Evolutionary conservation across 2,113 vertebrate species (phyloP), one percentile per base, ranked within the genome.

Genomic region (Vidua macroura): DNA sequence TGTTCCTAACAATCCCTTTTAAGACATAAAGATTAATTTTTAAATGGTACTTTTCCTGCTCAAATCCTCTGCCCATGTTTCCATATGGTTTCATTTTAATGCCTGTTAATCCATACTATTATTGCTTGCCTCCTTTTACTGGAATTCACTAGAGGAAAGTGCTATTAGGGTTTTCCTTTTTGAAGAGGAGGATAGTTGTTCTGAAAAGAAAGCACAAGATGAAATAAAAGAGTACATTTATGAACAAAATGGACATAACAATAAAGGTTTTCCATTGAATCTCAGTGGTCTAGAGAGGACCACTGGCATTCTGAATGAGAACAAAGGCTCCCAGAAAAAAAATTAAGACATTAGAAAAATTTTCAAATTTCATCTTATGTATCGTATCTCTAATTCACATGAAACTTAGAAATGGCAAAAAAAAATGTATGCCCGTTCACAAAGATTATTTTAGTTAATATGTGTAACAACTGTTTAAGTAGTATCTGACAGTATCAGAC

Each of bases 31-130:
- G 55, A 91, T 91, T 91, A 87, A 88, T 96, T 97, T 95, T 95
- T 81, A 89, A 92, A 90, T 81, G 83, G 73, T 88, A 87, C 83
- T 92, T 96, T 89, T 83, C 41, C 76, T 88, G 24, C 77, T 63
- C 31, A 75, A 55, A 85, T 90, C 48, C 17, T 92, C 56, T 91
- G 66, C 43, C 84, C 46, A 5, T 92, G 21, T 92, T 93, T 95
- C 83, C 83, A 87, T 86, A n/a, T 94, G 87, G 66, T 93, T 97
- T 97, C 91, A 83, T 93, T 97, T 96, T 94, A 76, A 66, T 88
- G 63, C 43, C 62, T 6, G 2, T 90, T 78, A 88, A 62, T 78
- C 74, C 76, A 68, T 72, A 56, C 75, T 83, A 39, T 95, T 95
- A 84, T 69, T 83, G 39, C 52, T 82, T 83, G 44, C 35, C 72